Conservation (phyloP, 2,113 vertebrate genomes). For the Tachysurus vachellii region DNA sequence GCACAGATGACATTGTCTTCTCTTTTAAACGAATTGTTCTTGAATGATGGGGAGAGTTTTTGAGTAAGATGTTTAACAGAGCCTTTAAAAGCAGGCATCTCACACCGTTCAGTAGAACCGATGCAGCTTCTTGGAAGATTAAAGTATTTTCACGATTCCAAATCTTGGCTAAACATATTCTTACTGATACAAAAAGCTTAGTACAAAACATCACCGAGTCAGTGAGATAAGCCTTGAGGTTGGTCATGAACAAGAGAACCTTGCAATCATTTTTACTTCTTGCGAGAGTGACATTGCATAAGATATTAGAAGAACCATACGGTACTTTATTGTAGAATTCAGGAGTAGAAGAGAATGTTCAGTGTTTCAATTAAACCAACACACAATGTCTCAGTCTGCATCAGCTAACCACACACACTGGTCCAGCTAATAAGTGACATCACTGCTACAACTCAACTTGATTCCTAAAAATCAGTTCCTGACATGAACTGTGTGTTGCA, state of each 20-base stretch:
- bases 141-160: background rate
- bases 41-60: background rate
- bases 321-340: background rate
- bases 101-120: background rate
- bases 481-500: background rate
- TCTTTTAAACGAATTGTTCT: background rate
- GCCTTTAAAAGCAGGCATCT: background rate
- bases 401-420: conserved; percentile 35
- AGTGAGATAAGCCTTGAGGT: background rate
- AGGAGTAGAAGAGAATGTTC: conserved; percentile 16
- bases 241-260: background rate
- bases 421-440: background rate
- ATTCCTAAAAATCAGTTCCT: background rate
- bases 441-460: background rate
- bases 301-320: background rate
- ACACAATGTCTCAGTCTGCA: conserved; percentile 44
- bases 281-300: background rate
- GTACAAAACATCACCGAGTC: background rate
- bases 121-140: background rate
- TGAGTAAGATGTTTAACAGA: background rate
- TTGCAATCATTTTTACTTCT: background rate
- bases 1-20: background rate
- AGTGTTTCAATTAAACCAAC: conserved; percentile 57
- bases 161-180: background rate
- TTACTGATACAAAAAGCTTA: background rate